These are phyloP conservation scores for Hypselothyrea guttata DNA, from an alignment of 2,888 invertebrate species.

Conservation along the genomic window DNA sequence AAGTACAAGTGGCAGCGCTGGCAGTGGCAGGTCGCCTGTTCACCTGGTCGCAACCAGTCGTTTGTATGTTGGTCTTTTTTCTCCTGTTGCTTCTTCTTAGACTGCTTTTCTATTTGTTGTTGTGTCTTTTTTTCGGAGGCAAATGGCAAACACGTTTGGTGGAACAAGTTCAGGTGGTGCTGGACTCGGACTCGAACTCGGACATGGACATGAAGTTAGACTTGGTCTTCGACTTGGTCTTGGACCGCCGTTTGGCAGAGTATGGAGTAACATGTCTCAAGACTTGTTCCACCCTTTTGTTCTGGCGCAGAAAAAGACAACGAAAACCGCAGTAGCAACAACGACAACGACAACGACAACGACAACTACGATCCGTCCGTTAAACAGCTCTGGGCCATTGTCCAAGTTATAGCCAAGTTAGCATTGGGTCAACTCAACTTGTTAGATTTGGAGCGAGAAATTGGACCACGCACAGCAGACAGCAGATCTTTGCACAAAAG, in stretches of 20 bases:
- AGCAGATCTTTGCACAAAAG: constrained; percentile 25
- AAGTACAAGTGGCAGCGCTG: constrained; percentile 51
- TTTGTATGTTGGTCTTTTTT: no score
- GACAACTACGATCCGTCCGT: constrained; percentile 50
- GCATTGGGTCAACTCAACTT: constrained; percentile 68
- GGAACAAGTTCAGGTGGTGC: constrained; percentile 70
- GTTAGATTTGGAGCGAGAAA: constrained; percentile 58
- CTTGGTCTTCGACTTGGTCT: constrained; percentile 30
- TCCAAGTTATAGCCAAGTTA: constrained; percentile 63
- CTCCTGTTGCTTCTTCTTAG: constrained; percentile 16
- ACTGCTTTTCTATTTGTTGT: constrained; percentile 12
- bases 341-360: constrained; percentile 22
- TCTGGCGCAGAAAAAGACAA: constrained; percentile 25
- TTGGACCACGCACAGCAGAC: constrained; percentile 64
- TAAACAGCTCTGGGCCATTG: constrained; percentile 72
- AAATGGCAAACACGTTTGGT: constrained; percentile 70
- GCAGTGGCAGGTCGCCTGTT: constrained; percentile 51
- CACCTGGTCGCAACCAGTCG: constrained; percentile 63
- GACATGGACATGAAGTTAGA: constrained; percentile 28
- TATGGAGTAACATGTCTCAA: constrained; percentile 71
- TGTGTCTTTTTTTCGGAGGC: constrained; percentile 52
- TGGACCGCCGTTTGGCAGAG: constrained; percentile 34
- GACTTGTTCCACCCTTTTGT: constrained; percentile 72
- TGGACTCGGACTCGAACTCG: constrained; percentile 28
- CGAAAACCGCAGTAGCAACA: constrained; percentile 23